A percentile compares a stretch with the other conserved stretches of the same genome.
These are phyloP conservation scores for Neomorphus geoffroyi DNA, from an alignment of 2,797 vertebrate species.

Conservation along the genomic window DNA sequence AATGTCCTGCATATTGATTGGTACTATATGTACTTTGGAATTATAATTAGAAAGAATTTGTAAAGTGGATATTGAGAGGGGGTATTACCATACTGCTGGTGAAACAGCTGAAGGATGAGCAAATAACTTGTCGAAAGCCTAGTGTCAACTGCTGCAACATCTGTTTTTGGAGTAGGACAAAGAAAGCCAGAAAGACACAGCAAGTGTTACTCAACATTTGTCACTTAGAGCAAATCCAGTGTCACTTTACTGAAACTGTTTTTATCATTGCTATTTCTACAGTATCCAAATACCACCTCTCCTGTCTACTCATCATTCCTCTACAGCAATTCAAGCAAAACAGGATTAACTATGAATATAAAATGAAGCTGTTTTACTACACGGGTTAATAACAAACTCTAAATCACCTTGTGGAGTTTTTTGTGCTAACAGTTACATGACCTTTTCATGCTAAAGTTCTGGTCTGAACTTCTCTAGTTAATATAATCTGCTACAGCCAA, in stretches of 20 bases:
- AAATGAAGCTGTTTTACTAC: not conserved
- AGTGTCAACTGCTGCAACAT: slow-evolving; percentile 5
- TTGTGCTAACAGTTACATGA: not conserved
- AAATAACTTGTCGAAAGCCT: not conserved
- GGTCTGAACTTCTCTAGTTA: not conserved
- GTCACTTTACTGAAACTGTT: not conserved
- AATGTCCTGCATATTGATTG: not conserved
- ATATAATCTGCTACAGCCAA: not conserved
- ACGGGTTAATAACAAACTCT: not conserved
- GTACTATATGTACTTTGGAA: not conserved
- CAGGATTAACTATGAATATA: not conserved
- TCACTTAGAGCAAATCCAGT: not conserved
- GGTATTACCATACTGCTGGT: not conserved
- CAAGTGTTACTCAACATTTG: not conserved
- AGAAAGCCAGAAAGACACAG: not conserved
- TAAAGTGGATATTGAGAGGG: not conserved
- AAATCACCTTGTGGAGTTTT: not conserved
- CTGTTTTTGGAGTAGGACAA: not conserved
- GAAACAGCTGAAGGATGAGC: slow-evolving; percentile 11
- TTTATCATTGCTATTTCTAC: not conserved
- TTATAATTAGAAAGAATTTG: not conserved
- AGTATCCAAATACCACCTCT: not conserved
- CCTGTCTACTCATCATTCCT: not conserved
- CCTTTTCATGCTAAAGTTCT: not conserved
- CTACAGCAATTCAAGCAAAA: not conserved